Base-by-base conservation (phyloP, 2,113 vertebrate genomes). In the Ameiurus melas region DNA sequence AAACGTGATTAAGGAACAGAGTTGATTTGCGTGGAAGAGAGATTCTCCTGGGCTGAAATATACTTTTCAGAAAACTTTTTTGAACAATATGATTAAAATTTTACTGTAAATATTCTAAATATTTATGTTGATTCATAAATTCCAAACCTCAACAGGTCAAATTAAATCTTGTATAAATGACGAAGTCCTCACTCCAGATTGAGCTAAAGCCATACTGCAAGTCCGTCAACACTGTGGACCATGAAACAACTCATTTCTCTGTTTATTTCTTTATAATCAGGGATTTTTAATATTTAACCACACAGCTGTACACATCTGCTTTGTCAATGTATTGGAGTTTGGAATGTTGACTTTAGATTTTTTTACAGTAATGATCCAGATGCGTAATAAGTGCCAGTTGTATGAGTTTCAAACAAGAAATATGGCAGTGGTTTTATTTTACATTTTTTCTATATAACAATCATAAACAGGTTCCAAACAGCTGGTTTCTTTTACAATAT, bases 241-340 rank as follows among this genome's bases (percentile, higher is more conserved):
- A 57, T 0, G n/a, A 33, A 55, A 53, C 73, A 3, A 75, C 36
- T 10, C 1, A 19, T 55, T 30, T 30, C 77, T 55, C 78, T 80
- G 53, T 57, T 57, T 33, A 80, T 20, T 80, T 57, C 78, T 79
- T 8, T 20, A 33, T 57, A 19, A 80, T 33, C 17, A 33, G 78
- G 57, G 51, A 33, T 19, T 20, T 57, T 57, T 30, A n/a, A 30
- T 20, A 55, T 19, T 4, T 57, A 80, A 30, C 19, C 51, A 30
- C 51, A n/a, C 27, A 55, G 13, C 33, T 79, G 75, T 78, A 51
- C 75, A 78, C 43, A 78, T 78, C 75, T 78, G 75, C 43, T 78
- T 75, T 51, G 51, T 12, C 51, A 78, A 16, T 2, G 5, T 47
- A n/a, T 78, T 16, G 9, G 22, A 47, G 33, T 36, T 77, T 47